Conservation (phyloP, 1,140 invertebrate species). For the Phocides pigmalion region DNA sequence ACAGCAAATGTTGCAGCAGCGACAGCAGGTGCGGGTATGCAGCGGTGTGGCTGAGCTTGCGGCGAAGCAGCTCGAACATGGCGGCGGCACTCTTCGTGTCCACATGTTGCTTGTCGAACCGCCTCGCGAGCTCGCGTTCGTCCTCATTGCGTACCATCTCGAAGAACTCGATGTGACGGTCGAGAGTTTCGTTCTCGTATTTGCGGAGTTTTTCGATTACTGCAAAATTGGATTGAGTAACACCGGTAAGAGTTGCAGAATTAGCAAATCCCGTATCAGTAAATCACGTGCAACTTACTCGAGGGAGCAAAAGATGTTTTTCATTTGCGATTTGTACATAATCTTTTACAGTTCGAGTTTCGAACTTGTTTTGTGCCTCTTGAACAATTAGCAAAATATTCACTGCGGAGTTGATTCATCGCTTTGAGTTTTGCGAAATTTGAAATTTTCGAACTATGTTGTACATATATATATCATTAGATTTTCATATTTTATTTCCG, state of each 20-base stretch:
- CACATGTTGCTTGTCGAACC: slow-evolving; percentile 96
- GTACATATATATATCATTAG: too few species aligned
- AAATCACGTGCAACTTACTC: too few species aligned
- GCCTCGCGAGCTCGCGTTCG: slow-evolving; percentile 95
- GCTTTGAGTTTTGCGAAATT: too few species aligned
- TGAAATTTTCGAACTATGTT: too few species aligned
- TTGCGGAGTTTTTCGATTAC: slow-evolving; percentile 96
- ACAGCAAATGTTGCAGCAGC: slow-evolving; percentile 94
- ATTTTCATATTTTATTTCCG: too few species aligned
- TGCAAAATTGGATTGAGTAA: slow-evolving; percentile 2
- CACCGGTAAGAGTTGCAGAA: not conserved
- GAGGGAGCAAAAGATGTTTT: too few species aligned
- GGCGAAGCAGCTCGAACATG: slow-evolving; percentile 97
- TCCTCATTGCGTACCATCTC: slow-evolving; percentile 99
- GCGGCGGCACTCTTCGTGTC: slow-evolving; percentile 96
- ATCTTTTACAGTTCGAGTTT: too few species aligned
- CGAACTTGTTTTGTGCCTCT: too few species aligned
- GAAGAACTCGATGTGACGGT: slow-evolving; percentile 97
- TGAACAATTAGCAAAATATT: too few species aligned
- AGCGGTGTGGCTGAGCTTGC: slow-evolving; percentile 95
- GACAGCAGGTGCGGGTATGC: slow-evolving; percentile 97
- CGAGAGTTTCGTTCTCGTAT: slow-evolving; percentile 97
- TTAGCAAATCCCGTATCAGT: too few species aligned
- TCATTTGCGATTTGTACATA: too few species aligned
- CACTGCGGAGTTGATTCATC: too few species aligned